These are phyloP conservation scores for Triplophysa siluroides DNA, from an alignment of 2,113 vertebrate species.

Conservation along the genomic window DNA sequence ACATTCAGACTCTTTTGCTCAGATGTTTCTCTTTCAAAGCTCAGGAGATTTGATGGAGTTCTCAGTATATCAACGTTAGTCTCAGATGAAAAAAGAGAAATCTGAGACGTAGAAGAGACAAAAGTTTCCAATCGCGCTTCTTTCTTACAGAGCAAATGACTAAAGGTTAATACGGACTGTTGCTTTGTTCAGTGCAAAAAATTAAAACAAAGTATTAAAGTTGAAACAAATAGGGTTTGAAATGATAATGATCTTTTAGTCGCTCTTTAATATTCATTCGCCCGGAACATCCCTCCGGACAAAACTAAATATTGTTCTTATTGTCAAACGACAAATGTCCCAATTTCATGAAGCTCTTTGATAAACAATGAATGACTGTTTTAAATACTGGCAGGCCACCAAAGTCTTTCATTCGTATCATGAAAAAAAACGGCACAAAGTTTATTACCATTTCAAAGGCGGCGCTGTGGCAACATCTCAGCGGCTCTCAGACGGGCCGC, in stretches of 20 bases:
- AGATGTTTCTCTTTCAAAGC: too few species aligned
- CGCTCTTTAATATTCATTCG: neutral
- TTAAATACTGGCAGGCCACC: constrained; percentile 46
- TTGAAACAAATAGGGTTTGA: too few species aligned
- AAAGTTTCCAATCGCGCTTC: too few species aligned
- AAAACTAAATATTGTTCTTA: constrained; percentile 8
- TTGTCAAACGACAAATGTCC: constrained; percentile 38
- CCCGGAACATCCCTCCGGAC: neutral
- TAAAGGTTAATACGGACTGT: too few species aligned
- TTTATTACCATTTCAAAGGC: constrained; percentile 71
- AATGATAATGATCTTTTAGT: neutral
- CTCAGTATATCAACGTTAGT: too few species aligned
- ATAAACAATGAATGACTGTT: constrained; percentile 55
- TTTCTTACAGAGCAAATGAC: too few species aligned
- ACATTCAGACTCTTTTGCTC: too few species aligned
- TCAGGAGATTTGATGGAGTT: too few species aligned
- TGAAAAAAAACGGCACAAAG: constrained; percentile 54
- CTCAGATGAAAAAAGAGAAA: too few species aligned
- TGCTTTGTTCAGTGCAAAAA: too few species aligned
- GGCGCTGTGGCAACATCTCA: constrained; percentile 56
- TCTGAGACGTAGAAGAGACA: too few species aligned
- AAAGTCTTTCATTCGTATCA: constrained; percentile 47
- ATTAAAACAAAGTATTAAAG: too few species aligned
- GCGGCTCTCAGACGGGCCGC: constrained; percentile 55
- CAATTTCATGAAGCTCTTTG: constrained; percentile 51